Evolutionary conservation across 2,113 vertebrate genomes (phyloP).

Genomic region (Coryphaenoides rupestris): DNA sequence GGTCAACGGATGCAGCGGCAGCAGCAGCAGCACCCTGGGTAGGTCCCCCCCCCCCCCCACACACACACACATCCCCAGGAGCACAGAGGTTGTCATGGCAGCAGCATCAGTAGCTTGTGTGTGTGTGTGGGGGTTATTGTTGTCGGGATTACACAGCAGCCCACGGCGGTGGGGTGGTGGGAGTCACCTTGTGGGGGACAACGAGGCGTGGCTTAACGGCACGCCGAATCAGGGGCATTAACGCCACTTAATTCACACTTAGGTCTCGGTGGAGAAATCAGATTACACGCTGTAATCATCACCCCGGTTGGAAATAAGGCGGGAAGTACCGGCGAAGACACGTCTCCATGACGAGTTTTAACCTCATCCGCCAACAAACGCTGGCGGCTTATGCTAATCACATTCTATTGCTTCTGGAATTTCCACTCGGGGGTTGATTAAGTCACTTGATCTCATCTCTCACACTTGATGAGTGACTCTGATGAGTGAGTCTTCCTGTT

Average conservation of each 20-base stretch:
- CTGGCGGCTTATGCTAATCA: background rate
- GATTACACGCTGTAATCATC: conserved; percentile 49
- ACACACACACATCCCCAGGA: too few species aligned
- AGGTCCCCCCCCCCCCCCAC: too few species aligned
- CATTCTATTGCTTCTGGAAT: background rate
- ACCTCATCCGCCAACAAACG: background rate
- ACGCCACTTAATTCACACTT: conserved; percentile 30
- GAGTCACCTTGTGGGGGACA: conserved; percentile 55
- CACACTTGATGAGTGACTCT: background rate
- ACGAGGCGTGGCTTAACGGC: conserved; percentile 38
- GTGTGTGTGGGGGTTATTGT: conserved; percentile 19
- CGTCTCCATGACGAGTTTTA: background rate
- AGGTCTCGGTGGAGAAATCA: conserved; percentile 15
- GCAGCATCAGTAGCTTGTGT: background rate
- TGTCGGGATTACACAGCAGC: conserved; percentile 43
- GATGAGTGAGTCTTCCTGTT: too few species aligned
- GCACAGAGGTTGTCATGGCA: conserved; percentile 18
- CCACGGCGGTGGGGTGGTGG: conserved; percentile 18
- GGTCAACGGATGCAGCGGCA: conserved; percentile 33
- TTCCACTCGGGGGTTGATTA: background rate
- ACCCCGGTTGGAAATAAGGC: background rate
- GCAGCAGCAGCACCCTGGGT: too few species aligned
- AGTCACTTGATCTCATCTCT: background rate
- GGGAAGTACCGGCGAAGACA: background rate
- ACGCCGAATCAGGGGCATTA: conserved; percentile 39